These are phyloP conservation scores for Fragum whitleyi DNA, from an alignment of 2,888 invertebrate species.

Conservation along the genomic window DNA sequence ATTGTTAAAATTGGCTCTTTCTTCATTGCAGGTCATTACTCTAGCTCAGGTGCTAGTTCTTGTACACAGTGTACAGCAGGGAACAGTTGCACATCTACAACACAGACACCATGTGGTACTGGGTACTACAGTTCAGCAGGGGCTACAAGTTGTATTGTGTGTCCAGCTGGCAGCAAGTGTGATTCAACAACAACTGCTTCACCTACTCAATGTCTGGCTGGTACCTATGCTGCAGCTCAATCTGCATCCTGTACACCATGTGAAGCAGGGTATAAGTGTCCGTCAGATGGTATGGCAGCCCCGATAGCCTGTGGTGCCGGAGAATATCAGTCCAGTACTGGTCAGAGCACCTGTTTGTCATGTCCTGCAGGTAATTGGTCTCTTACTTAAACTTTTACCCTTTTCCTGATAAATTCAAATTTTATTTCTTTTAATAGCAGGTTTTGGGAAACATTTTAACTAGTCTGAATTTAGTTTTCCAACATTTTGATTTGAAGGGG, in stretches of 20 bases:
- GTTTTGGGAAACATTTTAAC: not conserved
- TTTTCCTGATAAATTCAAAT: not conserved
- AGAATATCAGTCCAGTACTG: slow-evolving; percentile 65
- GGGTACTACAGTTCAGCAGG: slow-evolving; percentile 74
- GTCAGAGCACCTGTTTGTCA: slow-evolving; percentile 68
- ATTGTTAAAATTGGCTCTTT: not conserved
- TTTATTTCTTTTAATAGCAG: not conserved
- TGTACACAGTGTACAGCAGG: slow-evolving; percentile 77
- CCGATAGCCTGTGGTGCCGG: slow-evolving; percentile 53
- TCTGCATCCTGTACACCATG: slow-evolving; percentile 72
- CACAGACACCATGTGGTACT: slow-evolving; percentile 71
- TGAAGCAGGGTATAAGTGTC: slow-evolving; percentile 73
- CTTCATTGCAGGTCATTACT: slow-evolving; percentile 48
- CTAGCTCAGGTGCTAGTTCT: slow-evolving; percentile 37
- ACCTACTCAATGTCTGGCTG: slow-evolving; percentile 74
- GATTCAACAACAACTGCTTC: slow-evolving; percentile 48
- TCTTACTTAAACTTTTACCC: not conserved
- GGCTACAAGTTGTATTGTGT: slow-evolving; percentile 69
- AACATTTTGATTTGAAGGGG: no score
- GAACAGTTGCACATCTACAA: slow-evolving; percentile 65
- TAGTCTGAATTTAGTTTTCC: not conserved
- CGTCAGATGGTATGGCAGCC: slow-evolving; percentile 49
- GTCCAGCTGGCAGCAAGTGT: slow-evolving; percentile 71
- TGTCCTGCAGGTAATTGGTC: slow-evolving; percentile 71
- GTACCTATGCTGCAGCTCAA: slow-evolving; percentile 70